Evolutionary conservation across 1,140 invertebrate species (phyloP).

Genomic region (Bombus cullumanus): DNA sequence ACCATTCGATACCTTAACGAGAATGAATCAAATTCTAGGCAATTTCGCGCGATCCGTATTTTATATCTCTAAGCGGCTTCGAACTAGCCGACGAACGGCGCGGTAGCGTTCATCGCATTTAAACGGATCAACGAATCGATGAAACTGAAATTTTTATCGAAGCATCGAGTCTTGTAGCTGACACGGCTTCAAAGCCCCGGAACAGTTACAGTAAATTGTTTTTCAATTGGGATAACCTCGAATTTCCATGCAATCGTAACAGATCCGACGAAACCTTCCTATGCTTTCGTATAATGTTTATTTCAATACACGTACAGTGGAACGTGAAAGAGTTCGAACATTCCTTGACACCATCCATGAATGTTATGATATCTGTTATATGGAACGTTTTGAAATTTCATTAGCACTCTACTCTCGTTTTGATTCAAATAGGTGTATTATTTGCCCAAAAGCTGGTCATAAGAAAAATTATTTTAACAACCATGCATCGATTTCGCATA

Average conservation of each 20-base stretch:
- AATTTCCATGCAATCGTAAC: not conserved
- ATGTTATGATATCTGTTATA: no score
- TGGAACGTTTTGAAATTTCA: no score
- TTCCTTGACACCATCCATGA: not conserved
- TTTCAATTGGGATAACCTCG: not conserved
- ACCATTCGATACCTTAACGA: conserved; percentile 18
- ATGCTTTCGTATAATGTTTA: not conserved
- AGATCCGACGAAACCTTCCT: no score
- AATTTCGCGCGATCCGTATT: conserved; percentile 46
- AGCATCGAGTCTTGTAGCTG: conserved; percentile 29
- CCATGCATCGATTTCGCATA: no score
- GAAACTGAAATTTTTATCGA: conserved; percentile 54
- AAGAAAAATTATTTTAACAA: no score
- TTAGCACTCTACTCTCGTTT: no score
- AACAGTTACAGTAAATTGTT: conserved; percentile 30
- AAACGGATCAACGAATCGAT: conserved; percentile 53
- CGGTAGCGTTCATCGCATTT: conserved; percentile 34
- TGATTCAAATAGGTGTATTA: no score
- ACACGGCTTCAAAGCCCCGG: conserved; percentile 23
- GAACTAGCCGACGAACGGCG: conserved; percentile 31
- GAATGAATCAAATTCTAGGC: conserved; percentile 25
- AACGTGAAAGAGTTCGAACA: not conserved
- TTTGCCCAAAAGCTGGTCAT: no score
- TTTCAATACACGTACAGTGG: not conserved
- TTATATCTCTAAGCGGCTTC: conserved; percentile 62